These are phyloP conservation scores for Chroicocephalus ridibundus DNA, from an alignment of 2,113 vertebrate species.

Conservation along the genomic window DNA sequence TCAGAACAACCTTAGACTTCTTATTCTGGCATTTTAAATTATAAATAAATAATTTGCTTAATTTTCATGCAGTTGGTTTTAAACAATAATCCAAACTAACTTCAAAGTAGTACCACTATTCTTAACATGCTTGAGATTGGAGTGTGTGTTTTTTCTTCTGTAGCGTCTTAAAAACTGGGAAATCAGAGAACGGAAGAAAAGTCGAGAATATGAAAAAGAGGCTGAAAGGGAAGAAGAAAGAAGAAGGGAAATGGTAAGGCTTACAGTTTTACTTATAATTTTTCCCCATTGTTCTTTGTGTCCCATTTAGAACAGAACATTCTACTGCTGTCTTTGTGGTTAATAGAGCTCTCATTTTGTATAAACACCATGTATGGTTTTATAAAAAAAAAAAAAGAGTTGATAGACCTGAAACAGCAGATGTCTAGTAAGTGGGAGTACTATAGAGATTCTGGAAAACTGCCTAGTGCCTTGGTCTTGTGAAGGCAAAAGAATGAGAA, in stretches of 20 bases:
- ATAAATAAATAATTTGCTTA: neutral
- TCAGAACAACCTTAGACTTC: neutral
- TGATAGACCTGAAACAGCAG: neutral
- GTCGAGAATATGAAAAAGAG: constrained; percentile 93
- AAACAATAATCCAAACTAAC: neutral
- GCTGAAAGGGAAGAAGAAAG: constrained; percentile 93
- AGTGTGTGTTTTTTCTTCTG: neutral
- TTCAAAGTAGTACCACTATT: neutral
- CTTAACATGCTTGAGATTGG: neutral
- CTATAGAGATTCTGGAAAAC: neutral
- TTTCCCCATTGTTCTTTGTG: neutral
- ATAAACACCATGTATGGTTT: neutral
- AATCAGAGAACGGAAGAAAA: constrained; percentile 95
- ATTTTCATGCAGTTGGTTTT: neutral
- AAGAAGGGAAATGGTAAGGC: constrained; percentile 89
- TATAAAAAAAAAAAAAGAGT: neutral
- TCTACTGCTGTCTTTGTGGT: neutral
- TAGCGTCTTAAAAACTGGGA: constrained; percentile 99
- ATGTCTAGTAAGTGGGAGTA: neutral
- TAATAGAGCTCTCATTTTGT: neutral
- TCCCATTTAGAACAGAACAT: neutral
- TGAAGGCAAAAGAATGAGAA: neutral
- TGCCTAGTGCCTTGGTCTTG: neutral
- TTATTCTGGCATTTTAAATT: neutral
- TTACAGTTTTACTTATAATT: neutral